phyloP scores from a whole-genome alignment of 2,113 vertebrate species.

The Salvelinus namaycush region DNA sequence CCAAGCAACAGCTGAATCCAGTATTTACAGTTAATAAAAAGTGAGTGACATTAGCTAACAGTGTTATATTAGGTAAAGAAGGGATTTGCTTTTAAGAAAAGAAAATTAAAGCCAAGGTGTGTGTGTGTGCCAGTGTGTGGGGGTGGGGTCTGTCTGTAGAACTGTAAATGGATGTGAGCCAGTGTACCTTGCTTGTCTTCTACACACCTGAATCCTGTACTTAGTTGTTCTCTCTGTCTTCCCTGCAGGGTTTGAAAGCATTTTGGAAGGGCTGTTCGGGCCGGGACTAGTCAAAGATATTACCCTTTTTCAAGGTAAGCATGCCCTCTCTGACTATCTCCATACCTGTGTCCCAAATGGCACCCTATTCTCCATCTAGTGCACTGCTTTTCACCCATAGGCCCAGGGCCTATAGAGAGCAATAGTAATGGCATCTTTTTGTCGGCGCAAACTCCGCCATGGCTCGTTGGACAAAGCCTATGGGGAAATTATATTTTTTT shows the following conservation, averaged over 20 bases:
- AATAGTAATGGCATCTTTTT: no score
- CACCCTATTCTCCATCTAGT: no score
- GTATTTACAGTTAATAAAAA: constrained; percentile 76
- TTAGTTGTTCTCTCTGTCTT: neutral
- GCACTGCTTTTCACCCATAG: no score
- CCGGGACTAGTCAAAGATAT: constrained; percentile 93
- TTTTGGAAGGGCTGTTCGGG: constrained; percentile 98
- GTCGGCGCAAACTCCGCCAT: no score
- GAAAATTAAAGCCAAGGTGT: constrained; percentile 18
- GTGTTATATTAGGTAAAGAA: constrained; percentile 58
- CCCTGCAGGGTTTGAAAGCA: constrained; percentile 92
- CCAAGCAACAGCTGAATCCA: constrained; percentile 63
- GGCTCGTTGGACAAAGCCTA: no score
- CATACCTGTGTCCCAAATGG: no score
- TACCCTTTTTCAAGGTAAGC: constrained; percentile 94
- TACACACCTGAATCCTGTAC: neutral
- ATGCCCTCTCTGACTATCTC: neutral
- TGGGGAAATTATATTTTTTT: no score
- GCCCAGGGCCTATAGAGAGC: no score
- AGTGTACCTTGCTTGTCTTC: neutral
- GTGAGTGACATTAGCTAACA: constrained; percentile 67
- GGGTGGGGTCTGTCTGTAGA: neutral
- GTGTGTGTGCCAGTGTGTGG: neutral
- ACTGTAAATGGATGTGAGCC: neutral
- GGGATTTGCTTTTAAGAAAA: constrained; percentile 58